phyloP scores from a whole-genome alignment of 2,797 vertebrate species.

The Neosilurus mollespiculum region DNA sequence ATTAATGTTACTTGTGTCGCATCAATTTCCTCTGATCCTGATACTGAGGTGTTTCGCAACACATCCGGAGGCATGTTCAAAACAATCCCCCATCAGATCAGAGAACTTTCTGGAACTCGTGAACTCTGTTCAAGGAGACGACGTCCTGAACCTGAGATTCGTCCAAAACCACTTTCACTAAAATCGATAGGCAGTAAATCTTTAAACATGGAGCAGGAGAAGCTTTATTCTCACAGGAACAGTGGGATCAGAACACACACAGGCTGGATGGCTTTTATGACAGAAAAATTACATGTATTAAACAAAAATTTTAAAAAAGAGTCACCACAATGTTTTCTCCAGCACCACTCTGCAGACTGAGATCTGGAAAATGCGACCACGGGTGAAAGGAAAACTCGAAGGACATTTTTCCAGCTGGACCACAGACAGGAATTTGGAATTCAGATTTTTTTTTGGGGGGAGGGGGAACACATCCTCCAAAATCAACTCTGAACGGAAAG shows the following conservation, averaged over 20 bases:
- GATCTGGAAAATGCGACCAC: conserved; percentile 11
- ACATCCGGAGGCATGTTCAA: not conserved
- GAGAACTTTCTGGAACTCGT: not conserved
- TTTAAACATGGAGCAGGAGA: not conserved
- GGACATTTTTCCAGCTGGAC: not conserved
- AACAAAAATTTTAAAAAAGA: not conserved
- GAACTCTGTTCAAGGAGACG: not conserved
- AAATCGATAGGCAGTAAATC: not conserved
- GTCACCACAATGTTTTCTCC: conserved; percentile 7
- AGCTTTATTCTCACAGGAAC: not conserved
- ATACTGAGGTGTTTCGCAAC: not conserved
- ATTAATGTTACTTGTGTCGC: not conserved
- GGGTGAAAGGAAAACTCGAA: not conserved
- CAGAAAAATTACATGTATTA: not conserved
- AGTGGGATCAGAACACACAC: not conserved
- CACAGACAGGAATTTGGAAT: conserved; percentile 12
- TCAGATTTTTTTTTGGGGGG: not conserved
- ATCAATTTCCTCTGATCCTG: not conserved
- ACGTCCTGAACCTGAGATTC: not conserved
- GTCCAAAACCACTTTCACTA: not conserved
- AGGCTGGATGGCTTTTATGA: not conserved
- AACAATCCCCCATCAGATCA: not conserved
- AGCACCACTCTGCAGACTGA: conserved; percentile 8
- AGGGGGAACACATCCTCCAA: not conserved
- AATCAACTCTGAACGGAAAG: not conserved